phyloP scores from a whole-genome alignment of 2,888 invertebrate genomes.

The Eristalinus sepulchralis region DNA sequence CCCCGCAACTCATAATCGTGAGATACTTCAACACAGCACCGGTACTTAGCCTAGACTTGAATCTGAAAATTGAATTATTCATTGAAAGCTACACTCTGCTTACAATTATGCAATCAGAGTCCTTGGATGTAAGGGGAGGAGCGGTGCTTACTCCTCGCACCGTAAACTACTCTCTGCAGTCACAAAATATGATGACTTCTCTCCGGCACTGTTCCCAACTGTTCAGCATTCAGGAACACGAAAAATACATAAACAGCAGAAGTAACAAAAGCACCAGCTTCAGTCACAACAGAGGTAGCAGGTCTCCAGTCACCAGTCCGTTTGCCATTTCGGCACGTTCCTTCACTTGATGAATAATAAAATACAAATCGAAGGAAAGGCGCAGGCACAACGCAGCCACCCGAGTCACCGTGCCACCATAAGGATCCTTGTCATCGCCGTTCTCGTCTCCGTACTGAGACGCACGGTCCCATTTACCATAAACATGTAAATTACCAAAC shows the following conservation, averaged over 20 bases:
- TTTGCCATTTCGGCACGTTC: slow-evolving; percentile 22
- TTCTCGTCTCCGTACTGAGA: background rate
- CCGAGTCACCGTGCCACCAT: background rate
- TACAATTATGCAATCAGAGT: background rate
- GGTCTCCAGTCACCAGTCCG: background rate
- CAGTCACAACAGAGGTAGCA: background rate
- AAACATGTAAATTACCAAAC: slow-evolving; percentile 54
- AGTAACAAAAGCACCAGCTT: background rate
- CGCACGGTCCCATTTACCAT: slow-evolving; percentile 17
- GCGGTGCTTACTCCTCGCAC: background rate
- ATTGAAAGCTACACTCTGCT: background rate
- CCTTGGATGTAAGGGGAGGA: too few relatives aligned
- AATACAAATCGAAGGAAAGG: slow-evolving; percentile 43
- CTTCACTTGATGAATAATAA: slow-evolving; percentile 49
- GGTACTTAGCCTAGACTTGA: background rate
- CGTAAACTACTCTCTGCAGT: background rate
- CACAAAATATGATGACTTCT: background rate
- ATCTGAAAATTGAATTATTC: background rate
- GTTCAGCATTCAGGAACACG: background rate
- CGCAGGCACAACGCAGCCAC: background rate
- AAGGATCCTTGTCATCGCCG: background rate
- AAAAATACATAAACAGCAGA: background rate
- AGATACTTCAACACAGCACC: too few relatives aligned
- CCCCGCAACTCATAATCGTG: background rate
- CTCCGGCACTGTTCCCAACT: background rate